Conservation (phyloP, 2,797 vertebrate genomes). For the Paramormyrops hopkinsi region DNA sequence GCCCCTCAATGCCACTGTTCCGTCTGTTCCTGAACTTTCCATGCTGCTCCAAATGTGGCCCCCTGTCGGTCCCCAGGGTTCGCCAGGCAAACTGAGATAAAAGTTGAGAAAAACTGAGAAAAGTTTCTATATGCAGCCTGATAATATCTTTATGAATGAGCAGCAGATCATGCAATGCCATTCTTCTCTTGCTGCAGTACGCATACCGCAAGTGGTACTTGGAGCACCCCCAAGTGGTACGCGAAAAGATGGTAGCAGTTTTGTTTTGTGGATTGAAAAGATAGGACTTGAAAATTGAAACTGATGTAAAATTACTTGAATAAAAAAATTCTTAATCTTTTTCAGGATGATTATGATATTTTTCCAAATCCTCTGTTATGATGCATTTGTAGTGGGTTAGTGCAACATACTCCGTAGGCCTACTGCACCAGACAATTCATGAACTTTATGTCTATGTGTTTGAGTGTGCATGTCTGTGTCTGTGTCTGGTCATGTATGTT, state of each 20-base stretch:
- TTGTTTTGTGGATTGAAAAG: not conserved
- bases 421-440: not conserved
- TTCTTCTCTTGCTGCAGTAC: not conserved
- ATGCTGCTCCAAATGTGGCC: not conserved
- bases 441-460: not conserved
- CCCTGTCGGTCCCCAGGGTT: not conserved
- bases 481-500: not conserved
- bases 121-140: not conserved
- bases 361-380: not conserved
- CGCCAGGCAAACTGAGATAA: not conserved
- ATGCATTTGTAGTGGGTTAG: not conserved
- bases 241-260: not conserved
- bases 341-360: not conserved
- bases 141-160: not conserved
- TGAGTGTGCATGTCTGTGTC: not conserved
- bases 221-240: not conserved
- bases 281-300: not conserved
- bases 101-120: not conserved
- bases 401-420: not conserved
- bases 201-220: not conserved
- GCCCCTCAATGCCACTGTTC: not conserved
- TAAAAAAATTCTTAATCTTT: not conserved
- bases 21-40: not conserved
- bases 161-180: not conserved
- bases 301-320: not conserved